Evolutionary conservation across 2,797 vertebrate species (phyloP), one percentile per base, ranked within the genome.

Genomic region (Phataginus tetradactyla): DNA sequence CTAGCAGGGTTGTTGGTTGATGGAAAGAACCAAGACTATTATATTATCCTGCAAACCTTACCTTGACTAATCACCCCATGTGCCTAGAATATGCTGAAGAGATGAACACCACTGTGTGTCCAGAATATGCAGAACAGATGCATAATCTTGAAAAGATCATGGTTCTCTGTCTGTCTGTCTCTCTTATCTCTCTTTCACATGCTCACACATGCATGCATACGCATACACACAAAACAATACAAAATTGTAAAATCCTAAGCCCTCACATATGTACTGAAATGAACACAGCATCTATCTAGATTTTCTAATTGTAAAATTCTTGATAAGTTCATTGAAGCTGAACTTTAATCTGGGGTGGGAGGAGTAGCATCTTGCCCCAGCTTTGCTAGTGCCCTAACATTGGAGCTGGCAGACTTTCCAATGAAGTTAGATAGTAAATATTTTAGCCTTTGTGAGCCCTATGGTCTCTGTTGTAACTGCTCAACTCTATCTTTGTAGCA

Each of bases 221-320:
- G 12, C 59, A 34, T 17, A 63, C 23, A 34, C 21, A 7, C 23
- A 51, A 15, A 64, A 29, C 72, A 29, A 0, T 14, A 55, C 42
- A 88, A 86, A 61, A 23, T 8, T 37, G 11, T 57, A 84, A 98
- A 96, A 74, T 84, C 45, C 42, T 39, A 90, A 94, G 57, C 71
- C 85, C 0, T 0, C 3, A 0, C 9, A 0, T 42, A 45, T 45
- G 74, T 49, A 9, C 61, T 37, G 59, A 95, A 92, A 91, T 4
- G 23, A 72, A 45, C 57, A 90, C 57, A 51, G 34, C 57, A 32
- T 34, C 71, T 17, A 0, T 29, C 23, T 63, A 75, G 63, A 63
- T 23, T 27, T 83, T 34, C 68, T 71, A 4, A 6, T 39, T 20
- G 7, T 78, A 45, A 42, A 42, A 63, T 37, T 55, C 59, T 68